Conservation (phyloP, 2,797 vertebrate species). For the Anisognathus igniventris region DNA sequence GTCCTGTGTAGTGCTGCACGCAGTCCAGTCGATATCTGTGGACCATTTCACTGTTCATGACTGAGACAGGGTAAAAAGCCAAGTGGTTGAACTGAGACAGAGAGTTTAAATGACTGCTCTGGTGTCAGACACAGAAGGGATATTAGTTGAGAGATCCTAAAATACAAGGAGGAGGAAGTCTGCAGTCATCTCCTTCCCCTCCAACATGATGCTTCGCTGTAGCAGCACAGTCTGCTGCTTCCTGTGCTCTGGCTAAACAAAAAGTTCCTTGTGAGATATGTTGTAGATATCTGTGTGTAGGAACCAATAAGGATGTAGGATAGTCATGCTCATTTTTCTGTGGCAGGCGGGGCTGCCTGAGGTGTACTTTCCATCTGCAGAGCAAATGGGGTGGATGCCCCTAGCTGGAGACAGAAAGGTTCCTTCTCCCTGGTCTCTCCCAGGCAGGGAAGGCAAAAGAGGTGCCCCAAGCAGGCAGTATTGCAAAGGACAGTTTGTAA, state of each 20-base stretch:
- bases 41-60: background rate
- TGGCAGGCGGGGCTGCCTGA: background rate
- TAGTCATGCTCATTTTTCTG: background rate
- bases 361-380: background rate
- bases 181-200: background rate
- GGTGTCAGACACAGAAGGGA: background rate
- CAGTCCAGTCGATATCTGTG: background rate
- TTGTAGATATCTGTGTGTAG: background rate
- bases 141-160: background rate
- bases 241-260: background rate
- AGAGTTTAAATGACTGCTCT: background rate
- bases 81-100: background rate
- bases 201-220: fast-evolving
- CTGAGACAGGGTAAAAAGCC: background rate
- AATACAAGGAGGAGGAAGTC: background rate
- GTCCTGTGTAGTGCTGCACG: background rate
- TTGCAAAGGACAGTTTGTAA: background rate
- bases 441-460: background rate
- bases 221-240: background rate
- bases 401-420: fast-evolving
- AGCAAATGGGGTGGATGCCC: background rate
- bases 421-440: background rate
- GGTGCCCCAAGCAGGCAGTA: background rate
- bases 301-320: background rate
- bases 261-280: background rate